A percentile compares a stretch with the other conserved stretches of the same genome.
Conservation (phyloP, 2,888 invertebrate genomes). For the Scaptomyza caliginosa region DNA sequence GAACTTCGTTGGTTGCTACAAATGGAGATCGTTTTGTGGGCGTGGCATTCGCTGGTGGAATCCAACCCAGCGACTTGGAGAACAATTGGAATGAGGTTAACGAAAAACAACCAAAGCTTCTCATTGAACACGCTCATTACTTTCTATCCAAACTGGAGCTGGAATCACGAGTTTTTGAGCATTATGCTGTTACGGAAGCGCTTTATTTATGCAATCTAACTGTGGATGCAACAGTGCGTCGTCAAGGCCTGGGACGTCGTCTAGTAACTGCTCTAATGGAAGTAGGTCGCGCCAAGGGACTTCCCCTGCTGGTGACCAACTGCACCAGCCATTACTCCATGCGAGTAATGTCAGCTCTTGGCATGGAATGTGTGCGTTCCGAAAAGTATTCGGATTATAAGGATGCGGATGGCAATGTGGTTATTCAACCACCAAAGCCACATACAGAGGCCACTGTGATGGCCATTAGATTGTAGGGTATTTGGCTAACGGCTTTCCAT, state of each 20-base stretch:
- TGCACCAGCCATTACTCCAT: constrained; percentile 74
- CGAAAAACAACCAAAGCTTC: constrained; percentile 8
- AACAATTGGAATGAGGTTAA: constrained; percentile 26
- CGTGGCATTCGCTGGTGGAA: constrained; percentile 26
- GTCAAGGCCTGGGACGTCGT: constrained; percentile 64
- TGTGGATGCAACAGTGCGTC: constrained; percentile 49
- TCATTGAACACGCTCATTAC: constrained; percentile 52
- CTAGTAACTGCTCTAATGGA: constrained; percentile 59
- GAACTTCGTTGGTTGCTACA: constrained; percentile 51
- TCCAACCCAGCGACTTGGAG: constrained; percentile 38
- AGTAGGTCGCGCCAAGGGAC: constrained; percentile 53
- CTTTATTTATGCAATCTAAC: constrained; percentile 56
- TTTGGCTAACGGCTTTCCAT: neutral
- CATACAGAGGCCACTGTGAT: constrained; percentile 55
- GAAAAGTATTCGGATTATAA: constrained; percentile 61
- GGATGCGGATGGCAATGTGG: constrained; percentile 46
- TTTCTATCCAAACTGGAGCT: constrained; percentile 62
- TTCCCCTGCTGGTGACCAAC: constrained; percentile 54
- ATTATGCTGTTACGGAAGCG: constrained; percentile 42
- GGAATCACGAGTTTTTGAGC: constrained; percentile 55
- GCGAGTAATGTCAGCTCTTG: constrained; percentile 53
- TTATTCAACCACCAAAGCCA: constrained; percentile 64
- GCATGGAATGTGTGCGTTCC: constrained; percentile 59
- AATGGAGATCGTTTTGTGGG: constrained; percentile 53
- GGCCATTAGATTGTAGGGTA: constrained; percentile 41